These are phyloP conservation scores for Mixornis gularis DNA, from an alignment of 2,113 vertebrate genomes.

Conservation along the genomic window DNA sequence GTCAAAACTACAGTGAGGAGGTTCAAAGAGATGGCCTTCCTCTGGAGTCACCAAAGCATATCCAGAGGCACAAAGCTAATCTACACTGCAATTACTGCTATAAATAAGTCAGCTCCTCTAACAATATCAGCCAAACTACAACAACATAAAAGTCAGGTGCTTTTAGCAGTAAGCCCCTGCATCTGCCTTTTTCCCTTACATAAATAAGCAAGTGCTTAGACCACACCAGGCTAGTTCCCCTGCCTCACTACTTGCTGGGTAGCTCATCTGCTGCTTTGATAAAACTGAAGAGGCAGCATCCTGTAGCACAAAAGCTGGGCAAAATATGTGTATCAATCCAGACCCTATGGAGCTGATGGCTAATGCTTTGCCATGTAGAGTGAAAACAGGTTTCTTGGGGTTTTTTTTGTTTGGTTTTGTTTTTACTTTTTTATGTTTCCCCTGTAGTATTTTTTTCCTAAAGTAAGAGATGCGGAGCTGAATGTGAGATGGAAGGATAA, in stretches of 20 bases:
- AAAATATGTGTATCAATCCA: background rate
- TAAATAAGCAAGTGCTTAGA: background rate
- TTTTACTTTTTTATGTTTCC: background rate
- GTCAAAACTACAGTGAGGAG: background rate
- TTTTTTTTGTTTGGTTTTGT: too few relatives aligned
- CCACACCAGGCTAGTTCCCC: accelerated
- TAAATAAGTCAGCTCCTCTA: background rate
- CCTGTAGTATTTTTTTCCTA: background rate
- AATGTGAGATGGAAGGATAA: background rate
- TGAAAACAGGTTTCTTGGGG: background rate
- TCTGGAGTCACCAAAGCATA: background rate
- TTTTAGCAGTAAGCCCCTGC: background rate
- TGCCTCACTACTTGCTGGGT: background rate
- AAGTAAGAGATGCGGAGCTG: background rate
- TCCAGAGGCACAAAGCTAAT: background rate
- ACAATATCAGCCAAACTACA: background rate
- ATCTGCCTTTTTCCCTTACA: background rate
- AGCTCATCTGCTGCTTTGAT: background rate
- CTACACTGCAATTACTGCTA: background rate
- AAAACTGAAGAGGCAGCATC: background rate
- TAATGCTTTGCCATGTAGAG: background rate
- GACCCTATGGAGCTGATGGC: accelerated
- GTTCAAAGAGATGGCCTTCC: background rate
- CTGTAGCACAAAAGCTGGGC: background rate
- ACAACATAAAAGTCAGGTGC: background rate